Evolutionary conservation across 92 coral and sea anemone genomes (phyloP), one percentile per base, ranked within the genome.

Genomic region (Zoanthus sociatus): DNA sequence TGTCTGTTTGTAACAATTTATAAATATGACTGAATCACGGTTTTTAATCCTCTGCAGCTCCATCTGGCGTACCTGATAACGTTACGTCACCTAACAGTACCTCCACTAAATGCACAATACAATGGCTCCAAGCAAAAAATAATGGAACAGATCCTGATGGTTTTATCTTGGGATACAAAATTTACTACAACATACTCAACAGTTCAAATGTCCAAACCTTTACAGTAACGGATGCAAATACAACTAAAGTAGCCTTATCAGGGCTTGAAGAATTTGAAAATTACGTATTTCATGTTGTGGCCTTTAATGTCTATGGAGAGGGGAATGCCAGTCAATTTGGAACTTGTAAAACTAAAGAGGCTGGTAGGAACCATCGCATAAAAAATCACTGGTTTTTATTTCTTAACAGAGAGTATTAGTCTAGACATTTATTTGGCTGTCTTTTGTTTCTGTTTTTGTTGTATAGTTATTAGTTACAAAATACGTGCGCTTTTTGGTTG

Each of bases 111-210:
- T 93, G 96, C 73, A 76, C 67, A 7, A 21, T 93, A 9, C 18
- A 32, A 30, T 93, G 96, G 96, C 11, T 64, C 9, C 66, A 73
- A 16, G 90, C 76, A 26, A 71, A 69, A 47, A 93, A 91, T 76
- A 81, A 89, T 17, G 46, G 83, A 45, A 82, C 92, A 13, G 96
- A 93, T 71, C 96, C 96, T 21, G 94, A 91, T 61, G 94, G 92
- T 20, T 89, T 84, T 44, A 91, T 87, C n/a, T 18, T 50, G 26
- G 96, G 96, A 12, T 93, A 93, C 56, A 88, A 77, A 4, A 77
- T 93, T 12, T 91, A 88, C 68, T 93, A 91, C 82, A 78, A 67
- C 30, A 78, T 61, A 15, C 78, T 37, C 1, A 91, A 77, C 51
- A 91, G 88, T 63, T 83, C 78, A 42, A 81, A 83, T 0, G 78